Percentiles rank a stretch among this genome's conserved stretches.
Evolutionary conservation across 92 coral and sea anemone species (phyloP).

Genomic region (Zoanthus gigantus): DNA sequence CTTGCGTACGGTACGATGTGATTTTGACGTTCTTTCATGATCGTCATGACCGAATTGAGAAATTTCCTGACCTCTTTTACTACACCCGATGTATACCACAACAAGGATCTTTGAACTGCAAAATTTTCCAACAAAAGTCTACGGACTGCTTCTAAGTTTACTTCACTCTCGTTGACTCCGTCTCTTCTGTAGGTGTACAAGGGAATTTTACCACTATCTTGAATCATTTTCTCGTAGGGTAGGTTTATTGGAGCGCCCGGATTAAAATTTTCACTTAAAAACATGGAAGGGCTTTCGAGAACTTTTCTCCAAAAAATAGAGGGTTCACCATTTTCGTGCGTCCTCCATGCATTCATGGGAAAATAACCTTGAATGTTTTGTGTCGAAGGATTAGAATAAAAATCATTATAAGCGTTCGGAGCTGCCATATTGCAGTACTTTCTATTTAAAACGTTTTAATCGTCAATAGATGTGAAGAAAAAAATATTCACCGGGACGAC

Average conservation of each 20-base stretch:
- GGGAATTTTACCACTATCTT: not conserved
- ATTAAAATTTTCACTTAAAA: too few relatives aligned
- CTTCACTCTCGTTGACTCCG: not conserved
- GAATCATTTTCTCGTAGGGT: not conserved
- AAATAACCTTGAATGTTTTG: not conserved
- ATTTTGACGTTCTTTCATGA: conserved; percentile 1
- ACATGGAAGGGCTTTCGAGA: not conserved
- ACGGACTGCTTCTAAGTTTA: not conserved
- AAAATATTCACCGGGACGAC: not conserved
- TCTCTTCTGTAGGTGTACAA: not conserved
- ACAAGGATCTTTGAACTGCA: not conserved
- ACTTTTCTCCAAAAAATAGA: not conserved
- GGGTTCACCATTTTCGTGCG: not conserved
- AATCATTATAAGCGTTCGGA: not conserved
- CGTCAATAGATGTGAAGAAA: not conserved
- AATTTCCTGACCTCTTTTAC: not conserved
- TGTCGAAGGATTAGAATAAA: not conserved
- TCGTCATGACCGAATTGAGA: not conserved
- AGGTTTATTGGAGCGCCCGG: not conserved
- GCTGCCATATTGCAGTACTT: not conserved
- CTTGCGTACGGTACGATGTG: not conserved
- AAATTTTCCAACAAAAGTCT: not conserved
- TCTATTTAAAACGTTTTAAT: too few relatives aligned
- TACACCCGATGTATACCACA: not conserved
- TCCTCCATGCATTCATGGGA: not conserved